Conservation (phyloP, 2,888 invertebrate genomes). For the Brachypterus glaber region DNA sequence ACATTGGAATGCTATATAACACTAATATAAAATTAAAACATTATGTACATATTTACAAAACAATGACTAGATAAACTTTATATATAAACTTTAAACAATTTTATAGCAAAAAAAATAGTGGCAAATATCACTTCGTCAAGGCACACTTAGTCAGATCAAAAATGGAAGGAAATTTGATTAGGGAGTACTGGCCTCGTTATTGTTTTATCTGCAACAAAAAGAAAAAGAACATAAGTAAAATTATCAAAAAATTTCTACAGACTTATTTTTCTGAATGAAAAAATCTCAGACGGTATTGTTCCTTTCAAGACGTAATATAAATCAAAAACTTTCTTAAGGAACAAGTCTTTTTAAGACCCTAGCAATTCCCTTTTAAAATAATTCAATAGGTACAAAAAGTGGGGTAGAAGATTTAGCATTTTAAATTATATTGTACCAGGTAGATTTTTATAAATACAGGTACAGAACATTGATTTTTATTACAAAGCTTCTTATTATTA, state of each 20-base stretch:
- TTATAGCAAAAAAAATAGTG: constrained; percentile 25
- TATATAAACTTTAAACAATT: constrained; percentile 33
- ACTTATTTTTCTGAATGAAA: constrained; percentile 4
- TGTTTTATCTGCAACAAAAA: constrained; percentile 28
- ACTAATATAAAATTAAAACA: constrained; percentile 20
- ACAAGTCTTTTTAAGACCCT: constrained; percentile 20
- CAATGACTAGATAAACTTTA: constrained; percentile 36
- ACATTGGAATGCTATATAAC: constrained; percentile 2
- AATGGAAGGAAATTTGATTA: constrained; percentile 17
- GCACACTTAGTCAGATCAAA: constrained; percentile 29
- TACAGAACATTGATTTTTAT: too few species aligned
- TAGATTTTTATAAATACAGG: constrained; percentile 28
- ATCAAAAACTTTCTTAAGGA: constrained; percentile 1
- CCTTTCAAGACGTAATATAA: constrained; percentile 11
- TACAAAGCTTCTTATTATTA: too few species aligned
- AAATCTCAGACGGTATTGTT: constrained; percentile 32
- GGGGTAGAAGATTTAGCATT: constrained; percentile 19
- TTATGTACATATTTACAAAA: constrained; percentile 33
- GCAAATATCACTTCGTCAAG: constrained; percentile 35
- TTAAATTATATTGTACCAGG: constrained; percentile 25
- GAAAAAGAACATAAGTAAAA: constrained; percentile 16
- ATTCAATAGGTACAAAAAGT: constrained; percentile 22
- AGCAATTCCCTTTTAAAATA: neutral
- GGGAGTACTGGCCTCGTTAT: constrained; percentile 25
- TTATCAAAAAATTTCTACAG: neutral